Base-by-base conservation (phyloP, 1,140 invertebrate species). In the Achroia grisella region DNA sequence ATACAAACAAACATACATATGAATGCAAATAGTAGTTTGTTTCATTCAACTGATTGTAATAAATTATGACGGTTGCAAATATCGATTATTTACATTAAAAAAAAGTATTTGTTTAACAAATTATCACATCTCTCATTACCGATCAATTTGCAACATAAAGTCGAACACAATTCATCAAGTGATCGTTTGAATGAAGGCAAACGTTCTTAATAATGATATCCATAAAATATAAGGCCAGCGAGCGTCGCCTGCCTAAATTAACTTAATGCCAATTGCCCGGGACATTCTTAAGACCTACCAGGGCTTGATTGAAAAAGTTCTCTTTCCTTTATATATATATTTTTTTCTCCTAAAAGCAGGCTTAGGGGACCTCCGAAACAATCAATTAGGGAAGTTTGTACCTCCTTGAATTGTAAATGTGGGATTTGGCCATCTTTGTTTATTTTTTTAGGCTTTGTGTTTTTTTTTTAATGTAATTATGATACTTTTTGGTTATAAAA, bases 381-480 rank as follows among this genome's bases (percentile, higher is more conserved):
- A 74, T 77, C 71, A 77, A 76, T 76, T 76, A 76, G 55, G 56
- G 56, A 71, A 71, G 59, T 76, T 71, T 66, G 56, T 63, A 62
- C 57, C 57, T 57, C 48, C 55, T 58, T 61, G 67, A 76, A 76
- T 76, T 76, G 72, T 71, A 73, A 73, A 76, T 73, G 70, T 66
- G 64, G 59, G 59, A 51, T 44, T 44, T 14, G 36, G 42, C 48
- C 37, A 12, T 43, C 31, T 58, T 62, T 56, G 55, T 62, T 58
- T 50, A 52, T 52, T 44, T 43, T 48, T 39, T 41, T 36, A 28
- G 28, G 13, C 39, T 39, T 45, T n/a, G n/a, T n/a, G n/a, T n/a
- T n/a, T n/a, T n/a, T n/a, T n/a, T n/a, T 44, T 44, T 12, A 44
- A 55, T 55, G 28, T 39, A 50, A 55, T 55, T 49, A 48, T 49